Evolutionary conservation across 2,113 vertebrate species (phyloP), one percentile per base, ranked within the genome.

Genomic region (Centrocercus urophasianus): DNA sequence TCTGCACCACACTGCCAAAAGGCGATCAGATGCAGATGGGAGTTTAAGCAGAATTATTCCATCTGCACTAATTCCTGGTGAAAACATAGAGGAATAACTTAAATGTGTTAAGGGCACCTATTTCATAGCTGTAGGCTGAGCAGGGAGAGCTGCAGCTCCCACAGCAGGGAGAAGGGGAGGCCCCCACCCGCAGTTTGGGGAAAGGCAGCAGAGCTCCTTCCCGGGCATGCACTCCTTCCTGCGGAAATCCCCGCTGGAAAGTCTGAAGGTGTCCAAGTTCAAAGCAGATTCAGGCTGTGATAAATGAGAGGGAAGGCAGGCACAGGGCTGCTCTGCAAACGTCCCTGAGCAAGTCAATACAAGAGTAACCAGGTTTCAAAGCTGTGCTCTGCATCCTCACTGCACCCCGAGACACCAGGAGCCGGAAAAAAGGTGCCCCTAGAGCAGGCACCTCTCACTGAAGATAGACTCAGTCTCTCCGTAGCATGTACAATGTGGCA

Each of bases 161-260:
- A 1, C 69, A 67, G 60, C 3, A 0, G 6, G 43, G 25, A 78
- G 6, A 4, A 1, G 5, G 30, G 27, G 66, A 65, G 52, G 30
- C 77, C 54, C 10, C 0, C 0, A 11, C 21, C 63, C 45, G n/a
- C 63, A 59, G 50, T 70, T 77, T 83, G 30, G 18, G 56, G n/a
- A 4, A 83, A 88, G 34, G 50, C 65, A 47, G 60, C 54, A 83
- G 74, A 34, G 30, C 2, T 6, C 6, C 13, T 40, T 83, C 54
- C 75, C 1, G 1, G 79, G 50, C 0, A 0, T 9, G 42, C 10
- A 24, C n/a, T 94, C 75, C 56, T 25, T 95, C 83, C 86, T 5
- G 13, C 0, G 43, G 95, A 95, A 95, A 92, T 81, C 70, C 93
- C 94, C 93, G 42, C 54, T 8, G 76, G 94, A 92, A 95, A 78